Evolutionary conservation across 2,888 invertebrate species (phyloP), one percentile per base, ranked within the genome.

Genomic region (Drosophila tanythrix): DNA sequence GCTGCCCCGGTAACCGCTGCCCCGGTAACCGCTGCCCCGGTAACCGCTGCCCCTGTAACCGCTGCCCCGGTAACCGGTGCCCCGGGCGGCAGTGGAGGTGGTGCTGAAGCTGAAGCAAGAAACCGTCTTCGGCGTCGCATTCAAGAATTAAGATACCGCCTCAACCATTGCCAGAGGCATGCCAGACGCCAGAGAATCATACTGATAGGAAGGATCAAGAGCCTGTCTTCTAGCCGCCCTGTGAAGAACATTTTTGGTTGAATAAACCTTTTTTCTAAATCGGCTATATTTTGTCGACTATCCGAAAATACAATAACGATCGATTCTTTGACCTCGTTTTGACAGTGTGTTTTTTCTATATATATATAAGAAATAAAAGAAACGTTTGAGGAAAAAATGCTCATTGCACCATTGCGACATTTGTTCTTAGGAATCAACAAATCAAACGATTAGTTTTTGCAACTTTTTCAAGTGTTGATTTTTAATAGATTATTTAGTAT

Each of bases 191-290:
- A 69, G 33, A 48, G 69, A 13, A 38, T 3, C 18, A 5, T 8
- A 3, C 29, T 70, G 27, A 13, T 50, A 1, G 51, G 27, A 1
- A 55, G 33, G 62, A 61, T 70, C 53, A 40, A 51, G 1, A 18
- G 25, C 4, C 25, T 57, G 36, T 40, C 38, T 10, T 38, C 10
- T 15, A 5, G 13, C 27, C 13, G 21, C 51, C 35, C 31, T n/a
- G 21, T 21, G 21, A 11, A 31, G 2, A n/a, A 50, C 38, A 55
- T 59, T 8, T 70, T 70, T 21, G 71, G 70, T 46, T 70, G 31
- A 70, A 27, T 13, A 15, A 1, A 5, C n/a, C 0, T 15, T 46
- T 13, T 27, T 25, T 8, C 15, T n/a, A 2, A 15, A n/a, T 3
- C 8, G 52, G 21, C 15, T 5, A 13, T 8, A 35, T 13, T 3